Evolutionary conservation across 2,888 invertebrate species (phyloP).

Genomic region (Cremastinae sp.): DNA sequence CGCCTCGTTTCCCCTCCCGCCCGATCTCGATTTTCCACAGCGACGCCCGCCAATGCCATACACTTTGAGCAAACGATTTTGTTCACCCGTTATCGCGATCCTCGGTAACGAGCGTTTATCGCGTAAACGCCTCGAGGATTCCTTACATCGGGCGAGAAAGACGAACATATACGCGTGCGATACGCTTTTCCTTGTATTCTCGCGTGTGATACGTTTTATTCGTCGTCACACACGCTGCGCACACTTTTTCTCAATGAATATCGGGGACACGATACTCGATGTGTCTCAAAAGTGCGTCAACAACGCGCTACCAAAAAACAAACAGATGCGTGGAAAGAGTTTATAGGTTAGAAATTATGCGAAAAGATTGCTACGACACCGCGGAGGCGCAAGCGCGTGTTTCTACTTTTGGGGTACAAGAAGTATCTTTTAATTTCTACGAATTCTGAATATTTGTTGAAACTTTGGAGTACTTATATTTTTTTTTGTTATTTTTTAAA

Average conservation of each 20-base stretch:
- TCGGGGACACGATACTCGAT: background rate
- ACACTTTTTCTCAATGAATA: background rate
- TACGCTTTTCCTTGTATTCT: constrained; percentile 8
- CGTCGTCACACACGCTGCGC: background rate
- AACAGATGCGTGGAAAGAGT: no score
- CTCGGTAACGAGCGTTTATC: constrained; percentile 37
- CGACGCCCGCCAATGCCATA: constrained; percentile 8
- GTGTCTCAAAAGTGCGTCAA: no score
- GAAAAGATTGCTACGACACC: no score
- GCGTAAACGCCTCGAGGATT: constrained; percentile 14
- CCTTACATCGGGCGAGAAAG: background rate
- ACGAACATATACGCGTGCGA: constrained; percentile 6
- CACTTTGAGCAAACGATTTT: constrained; percentile 21
- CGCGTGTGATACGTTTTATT: background rate
- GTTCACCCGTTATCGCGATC: constrained; percentile 42
- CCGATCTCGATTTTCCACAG: constrained; percentile 14
- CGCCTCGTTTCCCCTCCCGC: constrained; percentile 1
- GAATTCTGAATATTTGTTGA: no score
- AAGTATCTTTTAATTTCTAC: no score
- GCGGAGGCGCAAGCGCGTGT: no score
- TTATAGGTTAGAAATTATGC: no score
- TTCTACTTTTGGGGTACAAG: no score
- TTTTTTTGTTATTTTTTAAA: no score
- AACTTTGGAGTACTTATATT: no score
- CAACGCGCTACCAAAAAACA: no score